Evolutionary conservation across 2,113 vertebrate species (phyloP).

Genomic region (Halcyon malimbica): DNA sequence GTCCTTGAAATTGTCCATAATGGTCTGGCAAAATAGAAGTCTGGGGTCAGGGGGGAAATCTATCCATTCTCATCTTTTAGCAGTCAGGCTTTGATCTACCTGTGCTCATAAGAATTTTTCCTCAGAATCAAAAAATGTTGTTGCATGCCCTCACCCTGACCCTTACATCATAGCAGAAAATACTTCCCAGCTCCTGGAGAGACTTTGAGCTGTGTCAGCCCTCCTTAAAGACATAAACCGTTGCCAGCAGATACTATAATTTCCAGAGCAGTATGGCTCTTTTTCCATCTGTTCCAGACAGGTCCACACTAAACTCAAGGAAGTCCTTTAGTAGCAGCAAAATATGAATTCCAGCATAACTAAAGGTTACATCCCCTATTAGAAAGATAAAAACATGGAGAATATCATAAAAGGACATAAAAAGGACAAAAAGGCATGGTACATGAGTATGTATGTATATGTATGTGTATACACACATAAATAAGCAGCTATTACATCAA

Average conservation of each 20-base stretch:
- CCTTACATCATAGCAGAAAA: not conserved
- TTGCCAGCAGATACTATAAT: not conserved
- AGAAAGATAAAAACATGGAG: not conserved
- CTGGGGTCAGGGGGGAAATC: not conserved
- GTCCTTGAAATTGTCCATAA: not conserved
- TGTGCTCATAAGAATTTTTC: not conserved
- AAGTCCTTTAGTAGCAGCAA: not conserved
- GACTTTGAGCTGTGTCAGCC: not conserved
- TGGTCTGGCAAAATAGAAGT: not conserved
- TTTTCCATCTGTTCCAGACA: not conserved
- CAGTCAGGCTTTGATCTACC: not conserved
- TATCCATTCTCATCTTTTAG: not conserved
- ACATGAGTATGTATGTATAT: not conserved
- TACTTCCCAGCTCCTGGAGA: not conserved
- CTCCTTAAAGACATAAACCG: not conserved
- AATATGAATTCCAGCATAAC: not conserved
- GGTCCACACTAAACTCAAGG: not conserved
- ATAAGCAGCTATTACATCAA: not conserved
- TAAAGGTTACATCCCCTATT: not conserved
- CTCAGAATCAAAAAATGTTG: not conserved
- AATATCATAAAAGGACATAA: not conserved
- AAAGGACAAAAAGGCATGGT: not conserved
- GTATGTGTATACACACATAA: not conserved
- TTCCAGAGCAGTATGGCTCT: not conserved
- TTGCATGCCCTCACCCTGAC: not conserved